Conservation (phyloP, 2,113 vertebrate species). For the Phrynosoma blainvillii region DNA sequence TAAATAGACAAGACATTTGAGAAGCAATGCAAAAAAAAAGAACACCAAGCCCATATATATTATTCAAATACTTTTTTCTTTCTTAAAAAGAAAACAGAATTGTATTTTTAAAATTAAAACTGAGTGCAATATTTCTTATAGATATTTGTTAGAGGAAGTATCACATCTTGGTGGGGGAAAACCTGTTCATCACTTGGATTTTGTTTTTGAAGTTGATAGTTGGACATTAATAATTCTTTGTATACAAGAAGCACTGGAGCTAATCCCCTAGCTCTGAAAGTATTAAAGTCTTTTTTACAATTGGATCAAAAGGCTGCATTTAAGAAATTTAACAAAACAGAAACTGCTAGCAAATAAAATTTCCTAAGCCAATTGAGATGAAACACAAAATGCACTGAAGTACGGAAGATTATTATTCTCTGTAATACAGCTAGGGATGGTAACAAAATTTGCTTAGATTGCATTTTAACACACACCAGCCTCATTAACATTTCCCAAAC, state of each 20-base stretch:
- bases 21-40: constrained; percentile 26
- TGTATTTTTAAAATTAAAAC: constrained; percentile 13
- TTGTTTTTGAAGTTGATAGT: constrained; percentile 52
- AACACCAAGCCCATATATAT: not conserved
- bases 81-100: constrained; percentile 3
- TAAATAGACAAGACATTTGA: constrained; percentile 26
- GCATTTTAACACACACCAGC: not conserved
- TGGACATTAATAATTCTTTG: constrained; percentile 35
- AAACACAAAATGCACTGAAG: not conserved
- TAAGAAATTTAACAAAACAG: constrained; percentile 54
- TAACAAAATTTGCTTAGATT: not conserved
- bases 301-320: constrained; percentile 34
- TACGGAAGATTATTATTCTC: not conserved
- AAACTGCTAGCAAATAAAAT: constrained; percentile 35
- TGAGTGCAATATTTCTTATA: constrained; percentile 4
- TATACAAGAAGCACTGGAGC: constrained; percentile 34
- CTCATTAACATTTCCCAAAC: not conserved
- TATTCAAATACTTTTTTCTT: constrained; percentile 4
- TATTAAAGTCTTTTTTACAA: constrained; percentile 48
- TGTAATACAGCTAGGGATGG: not conserved
- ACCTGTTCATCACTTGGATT: not conserved
- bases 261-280: constrained; percentile 38
- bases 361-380: constrained; percentile 3
- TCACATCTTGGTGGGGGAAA: not conserved
- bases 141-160: constrained; percentile 14